These are phyloP conservation scores for Ptychoptera contaminata DNA, from an alignment of 2,888 invertebrate species.

Conservation along the genomic window DNA sequence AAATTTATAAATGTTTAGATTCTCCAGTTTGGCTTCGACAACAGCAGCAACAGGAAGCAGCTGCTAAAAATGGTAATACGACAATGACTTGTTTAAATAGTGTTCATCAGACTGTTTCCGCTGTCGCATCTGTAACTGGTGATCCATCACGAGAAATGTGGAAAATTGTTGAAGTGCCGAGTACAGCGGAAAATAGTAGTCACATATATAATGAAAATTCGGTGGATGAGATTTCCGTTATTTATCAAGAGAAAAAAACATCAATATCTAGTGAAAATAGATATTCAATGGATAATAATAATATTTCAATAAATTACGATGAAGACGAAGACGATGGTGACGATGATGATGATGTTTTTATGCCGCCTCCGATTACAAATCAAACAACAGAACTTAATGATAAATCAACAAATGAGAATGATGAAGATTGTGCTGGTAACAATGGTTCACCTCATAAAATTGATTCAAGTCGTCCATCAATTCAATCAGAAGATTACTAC, in stretches of 20 bases:
- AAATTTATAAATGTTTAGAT: slow-evolving; percentile 29
- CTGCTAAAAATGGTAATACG: slow-evolving; percentile 17
- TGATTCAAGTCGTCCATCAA: background rate
- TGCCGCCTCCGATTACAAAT: slow-evolving; percentile 11
- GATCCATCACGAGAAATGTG: slow-evolving; percentile 32
- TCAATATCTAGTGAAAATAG: background rate
- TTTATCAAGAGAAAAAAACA: no score
- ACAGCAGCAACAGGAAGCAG: slow-evolving; percentile 21
- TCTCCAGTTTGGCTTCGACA: slow-evolving; percentile 46
- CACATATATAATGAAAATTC: slow-evolving; percentile 1
- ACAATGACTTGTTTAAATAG: slow-evolving; percentile 17
- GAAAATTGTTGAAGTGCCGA: slow-evolving; percentile 35
- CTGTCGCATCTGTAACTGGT: slow-evolving; percentile 28
- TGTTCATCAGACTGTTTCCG: slow-evolving; percentile 28
- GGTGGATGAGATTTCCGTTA: no score
- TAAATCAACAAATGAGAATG: background rate
- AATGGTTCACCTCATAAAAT: background rate
- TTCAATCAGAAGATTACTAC: background rate
- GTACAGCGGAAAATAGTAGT: slow-evolving; percentile 23
- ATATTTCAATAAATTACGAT: background rate
- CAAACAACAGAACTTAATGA: background rate
- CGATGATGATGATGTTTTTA: slow-evolving; percentile 21
- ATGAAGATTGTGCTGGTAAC: background rate
- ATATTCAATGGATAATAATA: background rate
- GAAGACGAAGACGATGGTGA: slow-evolving; percentile 13